Evolutionary conservation across 2,797 vertebrate species (phyloP).

Genomic region (Premnoplex brunnescens): DNA sequence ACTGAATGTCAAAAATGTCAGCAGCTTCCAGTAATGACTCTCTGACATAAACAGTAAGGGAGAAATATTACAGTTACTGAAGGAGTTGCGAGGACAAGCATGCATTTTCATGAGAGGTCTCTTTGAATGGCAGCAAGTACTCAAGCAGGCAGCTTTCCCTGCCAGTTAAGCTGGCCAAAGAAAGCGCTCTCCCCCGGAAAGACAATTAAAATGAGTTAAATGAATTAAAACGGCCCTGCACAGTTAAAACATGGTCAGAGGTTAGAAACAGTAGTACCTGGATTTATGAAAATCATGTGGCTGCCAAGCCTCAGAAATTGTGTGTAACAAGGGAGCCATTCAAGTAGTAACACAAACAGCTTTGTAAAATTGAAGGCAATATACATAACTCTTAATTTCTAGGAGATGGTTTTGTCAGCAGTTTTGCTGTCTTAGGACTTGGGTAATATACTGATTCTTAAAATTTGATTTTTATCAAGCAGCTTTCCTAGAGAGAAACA

Average conservation of each 20-base stretch:
- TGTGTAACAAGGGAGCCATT: constrained; percentile 72
- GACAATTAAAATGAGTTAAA: constrained; percentile 80
- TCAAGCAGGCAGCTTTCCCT: constrained; percentile 85
- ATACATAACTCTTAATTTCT: constrained; percentile 72
- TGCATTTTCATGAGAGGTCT: constrained; percentile 88
- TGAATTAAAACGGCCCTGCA: constrained; percentile 72
- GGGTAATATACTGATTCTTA: background rate
- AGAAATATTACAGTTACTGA: constrained; percentile 89
- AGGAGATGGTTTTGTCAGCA: constrained; percentile 56
- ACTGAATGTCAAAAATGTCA: constrained; percentile 89
- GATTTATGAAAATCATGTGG: constrained; percentile 68
- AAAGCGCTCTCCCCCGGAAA: constrained; percentile 59
- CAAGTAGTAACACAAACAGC: constrained; percentile 65
- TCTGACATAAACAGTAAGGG: constrained; percentile 93
- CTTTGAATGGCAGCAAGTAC: constrained; percentile 82
- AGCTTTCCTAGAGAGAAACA: background rate
- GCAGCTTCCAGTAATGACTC: constrained; percentile 88
- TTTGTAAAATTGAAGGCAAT: constrained; percentile 73
- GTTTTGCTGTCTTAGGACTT: constrained; percentile 53
- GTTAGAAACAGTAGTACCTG: constrained; percentile 71
- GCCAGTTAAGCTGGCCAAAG: constrained; percentile 71
- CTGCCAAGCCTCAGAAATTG: constrained; percentile 73
- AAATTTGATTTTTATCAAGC: constrained; percentile 15
- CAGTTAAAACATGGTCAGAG: constrained; percentile 69
- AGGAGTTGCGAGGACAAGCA: constrained; percentile 81